phyloP scores from a whole-genome alignment of 2,888 invertebrate genomes.

The Dryadula phaetusa region DNA sequence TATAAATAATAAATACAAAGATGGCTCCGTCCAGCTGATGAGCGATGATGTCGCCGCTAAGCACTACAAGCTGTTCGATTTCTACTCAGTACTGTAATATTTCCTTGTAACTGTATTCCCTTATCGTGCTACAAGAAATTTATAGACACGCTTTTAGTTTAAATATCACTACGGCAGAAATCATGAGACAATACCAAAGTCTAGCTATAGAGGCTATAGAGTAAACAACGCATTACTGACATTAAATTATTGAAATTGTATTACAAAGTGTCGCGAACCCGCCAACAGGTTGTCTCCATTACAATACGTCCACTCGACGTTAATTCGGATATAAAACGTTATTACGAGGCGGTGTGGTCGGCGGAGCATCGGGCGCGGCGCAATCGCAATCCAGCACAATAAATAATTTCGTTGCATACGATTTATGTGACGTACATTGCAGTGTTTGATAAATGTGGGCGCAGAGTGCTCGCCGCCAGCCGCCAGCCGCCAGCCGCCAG shows the following conservation, averaged over 20 bases:
- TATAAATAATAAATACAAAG: no score
- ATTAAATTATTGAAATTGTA: conserved; percentile 23
- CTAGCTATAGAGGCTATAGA: neutral
- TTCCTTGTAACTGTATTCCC: no score
- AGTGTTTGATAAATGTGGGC: conserved; percentile 36
- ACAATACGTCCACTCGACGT: conserved; percentile 28
- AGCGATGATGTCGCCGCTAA: no score
- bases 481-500: neutral
- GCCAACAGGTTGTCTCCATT: conserved; percentile 23
- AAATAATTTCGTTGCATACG: conserved; percentile 45
- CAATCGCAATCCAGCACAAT: conserved; percentile 37
- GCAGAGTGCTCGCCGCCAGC: conserved; percentile 23
- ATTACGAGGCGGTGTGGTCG: conserved; percentile 18
- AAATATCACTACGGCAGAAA: neutral
- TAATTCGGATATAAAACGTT: conserved; percentile 32
- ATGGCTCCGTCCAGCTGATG: no score
- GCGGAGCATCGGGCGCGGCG: no score
- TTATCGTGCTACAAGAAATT: neutral
- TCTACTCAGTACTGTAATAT: no score
- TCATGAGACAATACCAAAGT: neutral
- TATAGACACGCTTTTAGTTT: neutral
- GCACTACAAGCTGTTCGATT: neutral
- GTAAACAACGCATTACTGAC: neutral
- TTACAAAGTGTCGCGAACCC: conserved; percentile 11
- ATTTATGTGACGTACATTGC: conserved; percentile 47